Evolutionary conservation across 2,797 vertebrate genomes (phyloP), one percentile per base, ranked within the genome.

Genomic region (Helarctos malayanus): DNA sequence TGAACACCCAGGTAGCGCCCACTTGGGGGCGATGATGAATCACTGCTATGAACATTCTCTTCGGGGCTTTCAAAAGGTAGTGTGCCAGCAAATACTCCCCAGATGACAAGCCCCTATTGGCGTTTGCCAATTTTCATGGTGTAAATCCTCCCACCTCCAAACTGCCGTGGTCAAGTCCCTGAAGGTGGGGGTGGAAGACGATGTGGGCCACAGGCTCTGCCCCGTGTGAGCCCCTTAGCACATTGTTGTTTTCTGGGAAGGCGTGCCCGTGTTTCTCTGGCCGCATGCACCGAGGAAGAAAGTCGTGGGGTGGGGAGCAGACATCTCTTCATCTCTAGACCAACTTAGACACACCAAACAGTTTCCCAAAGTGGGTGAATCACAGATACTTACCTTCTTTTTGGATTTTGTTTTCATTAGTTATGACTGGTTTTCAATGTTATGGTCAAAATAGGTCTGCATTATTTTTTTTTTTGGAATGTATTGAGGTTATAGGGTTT

Each of bases 231-330:
- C 27, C 9, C 38, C 19, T 59, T 10, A 12, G 47, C 32, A 2
- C 71, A 2, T 11, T 9, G 3, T 5, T 19, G 38, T 21, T 68
- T 16, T 11, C 5, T 14, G n/a, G 25, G 61, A 21, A 2, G 14
- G 1, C 0, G 2, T 12, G 32, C 16, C 0, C 1, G 11, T 57
- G 1, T 38, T 59, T 61, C 41, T 83, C 32, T 3, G n/a, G 38
- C 23, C 3, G 3, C 1, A 3, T 0, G 5, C 29, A 7, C 7
- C 0, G 2, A 49, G 52, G 19, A 15, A 10, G 27, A 11, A 10
- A 35, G 13, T 47, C 1, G 1, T 7, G 5, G 23, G 35, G 63
- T 14, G 2, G 61, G 49, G 63, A 16, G 16, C 7, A 35, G 63
- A 23, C 3, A 0, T 5, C 3, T 1, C 27, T 29, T 47, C 41